These are phyloP conservation scores for Muntiacus muntjak DNA, from an alignment of 2,113 vertebrate species.

Conservation along the genomic window DNA sequence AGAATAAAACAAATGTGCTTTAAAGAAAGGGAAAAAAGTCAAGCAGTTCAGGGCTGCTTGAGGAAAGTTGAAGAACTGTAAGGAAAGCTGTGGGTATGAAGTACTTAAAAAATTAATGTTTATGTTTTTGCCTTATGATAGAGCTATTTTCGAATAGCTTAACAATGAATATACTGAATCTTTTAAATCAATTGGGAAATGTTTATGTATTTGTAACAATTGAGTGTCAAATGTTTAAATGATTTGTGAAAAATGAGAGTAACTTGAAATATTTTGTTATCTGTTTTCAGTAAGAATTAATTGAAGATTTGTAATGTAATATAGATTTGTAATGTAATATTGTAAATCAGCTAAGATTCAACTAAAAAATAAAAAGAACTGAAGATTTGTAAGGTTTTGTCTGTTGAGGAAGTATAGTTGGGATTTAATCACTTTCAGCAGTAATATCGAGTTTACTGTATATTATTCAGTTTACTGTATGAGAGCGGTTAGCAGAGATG, in stretches of 20 bases:
- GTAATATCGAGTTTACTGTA: background rate
- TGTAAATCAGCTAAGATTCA: background rate
- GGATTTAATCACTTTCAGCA: background rate
- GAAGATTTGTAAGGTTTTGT: background rate
- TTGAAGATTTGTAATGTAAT: background rate
- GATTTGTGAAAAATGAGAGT: slow-evolving; percentile 4
- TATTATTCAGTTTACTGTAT: background rate
- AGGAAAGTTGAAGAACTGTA: background rate
- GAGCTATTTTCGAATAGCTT: background rate
- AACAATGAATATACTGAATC: background rate
- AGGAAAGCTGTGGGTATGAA: background rate
- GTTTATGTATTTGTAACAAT: background rate
- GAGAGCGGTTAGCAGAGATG: background rate
- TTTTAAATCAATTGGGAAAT: slow-evolving; percentile 3
- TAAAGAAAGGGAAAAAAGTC: background rate
- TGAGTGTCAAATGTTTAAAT: background rate
- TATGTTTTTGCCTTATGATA: background rate
- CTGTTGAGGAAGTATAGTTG: background rate
- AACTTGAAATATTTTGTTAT: background rate
- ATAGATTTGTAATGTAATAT: background rate
- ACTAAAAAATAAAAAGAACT: background rate
- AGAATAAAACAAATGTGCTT: background rate
- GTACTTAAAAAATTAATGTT: background rate
- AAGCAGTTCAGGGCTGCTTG: background rate
- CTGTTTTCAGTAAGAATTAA: background rate